These are phyloP conservation scores for Uromys caudimaculatus DNA, from an alignment of 2,797 vertebrate species.

Conservation along the genomic window DNA sequence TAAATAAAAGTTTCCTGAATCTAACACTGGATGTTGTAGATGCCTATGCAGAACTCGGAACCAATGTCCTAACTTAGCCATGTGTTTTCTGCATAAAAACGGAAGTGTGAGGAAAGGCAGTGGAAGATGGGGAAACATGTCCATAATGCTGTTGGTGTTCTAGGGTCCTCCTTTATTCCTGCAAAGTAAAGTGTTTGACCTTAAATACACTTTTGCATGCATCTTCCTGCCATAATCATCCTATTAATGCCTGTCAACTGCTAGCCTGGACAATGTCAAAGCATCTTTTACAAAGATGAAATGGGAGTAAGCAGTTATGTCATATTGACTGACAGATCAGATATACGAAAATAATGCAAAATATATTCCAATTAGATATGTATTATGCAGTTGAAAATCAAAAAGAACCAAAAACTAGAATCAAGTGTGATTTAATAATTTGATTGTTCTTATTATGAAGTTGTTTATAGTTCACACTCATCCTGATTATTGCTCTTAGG, in stretches of 20 bases:
- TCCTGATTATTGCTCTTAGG: background rate
- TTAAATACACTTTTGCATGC: background rate
- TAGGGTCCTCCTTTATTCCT: background rate
- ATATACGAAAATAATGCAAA: background rate
- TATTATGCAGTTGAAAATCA: background rate
- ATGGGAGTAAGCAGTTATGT: background rate
- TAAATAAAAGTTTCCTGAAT: background rate
- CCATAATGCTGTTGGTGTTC: background rate
- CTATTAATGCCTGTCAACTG: background rate
- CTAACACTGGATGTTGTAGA: background rate
- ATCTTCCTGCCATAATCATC: background rate
- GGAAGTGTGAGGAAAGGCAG: background rate
- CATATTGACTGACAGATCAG: background rate
- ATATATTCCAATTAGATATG: background rate
- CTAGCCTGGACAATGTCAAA: background rate
- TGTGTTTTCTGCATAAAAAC: background rate
- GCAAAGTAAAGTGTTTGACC: background rate
- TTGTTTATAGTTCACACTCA: background rate
- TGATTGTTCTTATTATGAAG: background rate
- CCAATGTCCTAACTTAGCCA: background rate
- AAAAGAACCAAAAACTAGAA: background rate
- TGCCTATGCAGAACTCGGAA: background rate
- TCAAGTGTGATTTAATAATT: background rate
- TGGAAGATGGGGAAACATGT: background rate
- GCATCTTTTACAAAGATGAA: background rate